Percentiles rank a stretch among this genome's conserved stretches.
Evolutionary conservation across 2,113 vertebrate genomes (phyloP).

Genomic region (Trematomus loennbergii): DNA sequence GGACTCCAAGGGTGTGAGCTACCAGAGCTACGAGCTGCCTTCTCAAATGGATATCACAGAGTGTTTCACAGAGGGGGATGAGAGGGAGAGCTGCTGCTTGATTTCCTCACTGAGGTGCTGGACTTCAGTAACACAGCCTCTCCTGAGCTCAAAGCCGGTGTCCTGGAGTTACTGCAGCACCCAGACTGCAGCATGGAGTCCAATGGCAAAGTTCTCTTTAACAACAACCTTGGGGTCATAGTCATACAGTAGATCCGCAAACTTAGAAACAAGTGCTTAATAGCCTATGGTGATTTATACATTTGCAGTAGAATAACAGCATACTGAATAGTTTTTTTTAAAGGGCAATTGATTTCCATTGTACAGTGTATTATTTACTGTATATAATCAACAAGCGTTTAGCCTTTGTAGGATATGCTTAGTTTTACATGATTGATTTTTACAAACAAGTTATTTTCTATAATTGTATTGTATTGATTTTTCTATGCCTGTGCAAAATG

Average conservation of each 20-base stretch:
- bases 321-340: neutral
- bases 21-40: constrained; percentile 82
- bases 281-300: neutral
- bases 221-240: constrained; percentile 86
- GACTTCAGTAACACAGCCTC: constrained; percentile 88
- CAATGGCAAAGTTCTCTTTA: constrained; percentile 89
- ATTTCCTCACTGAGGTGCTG: constrained; percentile 91
- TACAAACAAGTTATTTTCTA: neutral
- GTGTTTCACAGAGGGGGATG: constrained; percentile 89
- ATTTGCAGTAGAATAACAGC: neutral
- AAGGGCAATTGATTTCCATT: neutral
- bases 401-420: neutral
- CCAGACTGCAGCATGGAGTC: constrained; percentile 86
- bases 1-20: constrained; percentile 82
- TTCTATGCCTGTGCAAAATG: neutral
- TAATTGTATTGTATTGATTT: neutral
- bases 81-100: constrained; percentile 90
- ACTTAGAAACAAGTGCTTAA: constrained; percentile 19
- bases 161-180: constrained; percentile 86
- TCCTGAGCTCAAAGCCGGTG: constrained; percentile 84
- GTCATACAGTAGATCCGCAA: constrained; percentile 76
- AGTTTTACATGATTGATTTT: neutral
- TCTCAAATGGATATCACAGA: constrained; percentile 92
- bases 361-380: neutral
- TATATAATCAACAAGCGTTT: neutral